Evolutionary conservation across 1,140 invertebrate species (phyloP).

Genomic region (Zeugodacus cucurbitae): DNA sequence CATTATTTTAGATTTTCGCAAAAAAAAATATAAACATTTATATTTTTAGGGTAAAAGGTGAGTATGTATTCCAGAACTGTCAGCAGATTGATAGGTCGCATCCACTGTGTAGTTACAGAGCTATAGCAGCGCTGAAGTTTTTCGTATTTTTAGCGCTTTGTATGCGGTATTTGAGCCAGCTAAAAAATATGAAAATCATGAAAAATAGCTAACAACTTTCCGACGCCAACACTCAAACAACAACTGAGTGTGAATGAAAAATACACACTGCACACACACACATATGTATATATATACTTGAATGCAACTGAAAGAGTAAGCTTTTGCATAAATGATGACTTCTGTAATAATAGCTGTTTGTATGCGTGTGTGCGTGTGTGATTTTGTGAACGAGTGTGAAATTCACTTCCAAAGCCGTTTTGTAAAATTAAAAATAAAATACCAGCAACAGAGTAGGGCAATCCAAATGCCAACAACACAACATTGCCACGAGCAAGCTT

Average conservation of each 20-base stretch:
- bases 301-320: background rate
- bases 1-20: no score
- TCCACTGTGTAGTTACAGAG: no score
- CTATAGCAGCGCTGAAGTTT: no score
- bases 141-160: no score
- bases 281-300: background rate
- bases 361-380: background rate
- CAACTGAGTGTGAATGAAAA: background rate
- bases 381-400: background rate
- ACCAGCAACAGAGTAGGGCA: background rate
- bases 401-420: conserved; percentile 4
- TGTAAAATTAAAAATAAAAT: conserved; percentile 32
- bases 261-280: background rate
- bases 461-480: conserved; percentile 11
- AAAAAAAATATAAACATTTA: no score
- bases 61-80: no score
- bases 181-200: background rate
- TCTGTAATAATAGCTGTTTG: background rate
- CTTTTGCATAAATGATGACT: background rate
- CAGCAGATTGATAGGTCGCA: no score
- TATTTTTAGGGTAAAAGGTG: no score
- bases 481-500: background rate
- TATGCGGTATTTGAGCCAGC: background rate
- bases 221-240: background rate
- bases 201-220: background rate